Conservation (phyloP, 2,797 vertebrate genomes). For the Gadopsis bispinosus region DNA sequence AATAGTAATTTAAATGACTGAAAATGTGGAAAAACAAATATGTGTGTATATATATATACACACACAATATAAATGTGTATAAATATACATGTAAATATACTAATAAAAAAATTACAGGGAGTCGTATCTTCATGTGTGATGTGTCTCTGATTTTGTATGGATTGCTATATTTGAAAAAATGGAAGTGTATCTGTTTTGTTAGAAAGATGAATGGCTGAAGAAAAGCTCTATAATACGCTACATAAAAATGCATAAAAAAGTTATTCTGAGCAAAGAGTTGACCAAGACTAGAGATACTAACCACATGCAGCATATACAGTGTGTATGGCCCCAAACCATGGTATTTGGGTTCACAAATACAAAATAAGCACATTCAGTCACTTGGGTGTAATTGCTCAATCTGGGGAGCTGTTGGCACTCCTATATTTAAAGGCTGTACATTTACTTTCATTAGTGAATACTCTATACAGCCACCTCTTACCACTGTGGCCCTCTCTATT, state of each 20-base stretch:
- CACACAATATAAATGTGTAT: no score
- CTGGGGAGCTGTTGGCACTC: slow-evolving; percentile 61
- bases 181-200: not conserved
- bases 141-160: not conserved
- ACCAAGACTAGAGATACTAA: no score
- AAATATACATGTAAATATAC: no score
- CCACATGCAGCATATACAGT: not conserved
- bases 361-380: slow-evolving; percentile 49
- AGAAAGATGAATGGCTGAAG: not conserved
- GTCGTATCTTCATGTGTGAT: not conserved
- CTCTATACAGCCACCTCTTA: slow-evolving; percentile 54
- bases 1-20: no score
- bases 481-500: slow-evolving; percentile 60
- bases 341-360: no score
- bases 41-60: no score
- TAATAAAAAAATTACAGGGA: not conserved
- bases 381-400: slow-evolving; percentile 68
- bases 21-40: not conserved
- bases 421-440: slow-evolving; percentile 66
- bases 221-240: not conserved
- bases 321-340: not conserved
- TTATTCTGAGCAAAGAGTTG: no score
- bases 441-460: slow-evolving; percentile 66
- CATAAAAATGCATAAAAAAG: not conserved
- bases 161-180: not conserved